Percentiles rank a stretch among this genome's conserved stretches.
Evolutionary conservation across 2,888 invertebrate genomes (phyloP).

Genomic region (Tetragonula carbonaria): DNA sequence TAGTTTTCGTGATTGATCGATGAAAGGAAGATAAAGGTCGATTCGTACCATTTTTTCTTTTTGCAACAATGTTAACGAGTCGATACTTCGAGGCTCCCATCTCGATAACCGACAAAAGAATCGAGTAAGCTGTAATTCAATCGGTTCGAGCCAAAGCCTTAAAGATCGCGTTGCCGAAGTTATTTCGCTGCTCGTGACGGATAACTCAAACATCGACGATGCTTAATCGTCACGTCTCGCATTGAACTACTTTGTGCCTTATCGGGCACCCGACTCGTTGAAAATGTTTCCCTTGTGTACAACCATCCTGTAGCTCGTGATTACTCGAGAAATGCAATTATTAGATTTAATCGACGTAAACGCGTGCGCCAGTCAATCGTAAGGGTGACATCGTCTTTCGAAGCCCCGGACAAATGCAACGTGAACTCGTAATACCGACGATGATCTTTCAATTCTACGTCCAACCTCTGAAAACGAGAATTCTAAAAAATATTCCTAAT

Average conservation of each 20-base stretch:
- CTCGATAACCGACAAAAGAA: slow-evolving; percentile 41
- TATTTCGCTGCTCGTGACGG: slow-evolving; percentile 77
- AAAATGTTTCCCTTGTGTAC: background rate
- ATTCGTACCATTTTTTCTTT: background rate
- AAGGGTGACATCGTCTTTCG: too few species aligned
- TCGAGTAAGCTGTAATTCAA: slow-evolving; percentile 67
- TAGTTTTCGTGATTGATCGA: background rate
- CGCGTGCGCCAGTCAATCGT: too few species aligned
- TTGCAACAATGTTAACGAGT: too few species aligned
- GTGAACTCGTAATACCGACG: too few species aligned
- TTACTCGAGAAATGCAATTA: background rate
- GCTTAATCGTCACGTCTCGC: slow-evolving; percentile 77
- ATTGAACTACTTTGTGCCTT: slow-evolving; percentile 70
- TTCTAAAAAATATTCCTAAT: background rate
- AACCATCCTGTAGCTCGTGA: background rate
- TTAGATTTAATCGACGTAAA: too few species aligned
- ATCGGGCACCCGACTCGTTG: slow-evolving; percentile 51
- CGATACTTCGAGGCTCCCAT: slow-evolving; percentile 33
- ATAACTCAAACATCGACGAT: slow-evolving; percentile 74
- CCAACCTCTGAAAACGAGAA: too few species aligned
- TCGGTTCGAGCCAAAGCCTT: slow-evolving; percentile 68
- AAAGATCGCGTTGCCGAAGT: slow-evolving; percentile 72
- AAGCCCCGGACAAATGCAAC: too few species aligned
- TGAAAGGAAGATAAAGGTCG: background rate
- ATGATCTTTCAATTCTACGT: too few species aligned